Evolutionary conservation across 2,888 invertebrate genomes (phyloP).

Genomic region (Aspidiotus destructor): DNA sequence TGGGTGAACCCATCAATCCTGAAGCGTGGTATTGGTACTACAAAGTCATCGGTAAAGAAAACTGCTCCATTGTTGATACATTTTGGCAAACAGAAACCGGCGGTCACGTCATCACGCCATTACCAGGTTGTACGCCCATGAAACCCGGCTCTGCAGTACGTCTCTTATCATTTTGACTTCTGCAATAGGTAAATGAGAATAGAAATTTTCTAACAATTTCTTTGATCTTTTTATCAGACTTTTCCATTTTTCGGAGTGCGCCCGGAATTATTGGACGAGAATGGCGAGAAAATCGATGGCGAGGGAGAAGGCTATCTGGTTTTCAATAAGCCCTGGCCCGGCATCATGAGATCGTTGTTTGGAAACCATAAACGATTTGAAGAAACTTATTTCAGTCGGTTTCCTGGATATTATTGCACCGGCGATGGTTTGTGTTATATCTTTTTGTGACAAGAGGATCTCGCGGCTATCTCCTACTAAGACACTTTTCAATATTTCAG

Average conservation of each 20-base stretch:
- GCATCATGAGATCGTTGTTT: slow-evolving; percentile 90
- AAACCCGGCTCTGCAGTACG: slow-evolving; percentile 96
- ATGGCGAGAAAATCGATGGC: slow-evolving; percentile 73
- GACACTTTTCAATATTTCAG: slow-evolving; percentile 45
- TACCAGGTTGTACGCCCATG: slow-evolving; percentile 92
- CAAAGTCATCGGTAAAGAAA: slow-evolving; percentile 64
- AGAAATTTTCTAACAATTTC: background rate
- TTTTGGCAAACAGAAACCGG: slow-evolving; percentile 99
- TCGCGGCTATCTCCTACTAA: too few species aligned
- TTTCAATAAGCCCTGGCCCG: slow-evolving; percentile 93
- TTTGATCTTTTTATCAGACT: slow-evolving; percentile 50
- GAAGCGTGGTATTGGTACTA: slow-evolving; percentile 98
- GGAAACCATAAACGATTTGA: slow-evolving; percentile 84
- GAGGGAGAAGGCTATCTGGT: slow-evolving; percentile 91
- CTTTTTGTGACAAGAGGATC: too few species aligned
- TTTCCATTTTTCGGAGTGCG: slow-evolving; percentile 97
- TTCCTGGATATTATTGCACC: slow-evolving; percentile 94
- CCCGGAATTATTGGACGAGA: slow-evolving; percentile 76
- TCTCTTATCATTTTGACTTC: background rate
- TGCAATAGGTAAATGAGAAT: background rate
- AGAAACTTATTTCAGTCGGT: slow-evolving; percentile 87
- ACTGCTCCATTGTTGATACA: slow-evolving; percentile 91
- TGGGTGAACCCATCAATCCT: slow-evolving; percentile 97
- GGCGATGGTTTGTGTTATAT: slow-evolving; percentile 69
- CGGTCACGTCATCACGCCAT: slow-evolving; percentile 89